A percentile compares a stretch with the other conserved stretches of the same genome.
Conservation (phyloP, 2,888 invertebrate species). For the Aporophyla nigra region DNA sequence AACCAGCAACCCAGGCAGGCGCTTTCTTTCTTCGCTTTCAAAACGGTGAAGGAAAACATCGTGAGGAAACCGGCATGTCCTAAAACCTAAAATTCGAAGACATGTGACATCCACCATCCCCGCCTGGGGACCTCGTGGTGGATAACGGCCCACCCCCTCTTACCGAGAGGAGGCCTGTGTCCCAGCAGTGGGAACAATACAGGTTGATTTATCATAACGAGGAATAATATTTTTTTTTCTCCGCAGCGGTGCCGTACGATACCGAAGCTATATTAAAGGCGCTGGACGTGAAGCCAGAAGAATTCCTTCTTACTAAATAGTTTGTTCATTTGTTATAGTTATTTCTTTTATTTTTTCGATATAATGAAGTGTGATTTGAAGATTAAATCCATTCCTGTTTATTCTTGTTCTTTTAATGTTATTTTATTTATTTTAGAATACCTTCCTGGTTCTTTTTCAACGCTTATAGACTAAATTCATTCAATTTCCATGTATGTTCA, state of each 20-base stretch:
- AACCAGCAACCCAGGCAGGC: no score
- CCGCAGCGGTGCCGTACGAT: conserved; percentile 80
- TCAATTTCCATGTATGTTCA: not conserved
- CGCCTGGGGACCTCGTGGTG: no score
- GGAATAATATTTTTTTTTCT: conserved; percentile 1
- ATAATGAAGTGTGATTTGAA: conserved; percentile 13
- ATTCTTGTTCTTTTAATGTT: not conserved
- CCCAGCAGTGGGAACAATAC: no score
- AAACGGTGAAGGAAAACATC: no score
- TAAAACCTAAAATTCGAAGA: no score
- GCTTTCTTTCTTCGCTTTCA: no score
- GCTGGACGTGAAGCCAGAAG: conserved; percentile 77
- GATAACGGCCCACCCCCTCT: no score
- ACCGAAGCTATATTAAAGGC: conserved; percentile 82
- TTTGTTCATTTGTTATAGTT: not conserved
- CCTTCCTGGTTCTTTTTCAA: no score
- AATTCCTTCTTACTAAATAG: conserved; percentile 64
- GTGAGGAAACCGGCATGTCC: no score
- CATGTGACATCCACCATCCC: no score
- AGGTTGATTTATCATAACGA: no score
- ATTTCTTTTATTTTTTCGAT: not conserved
- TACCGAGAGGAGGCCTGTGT: no score
- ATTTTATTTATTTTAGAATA: not conserved
- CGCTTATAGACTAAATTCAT: not conserved
- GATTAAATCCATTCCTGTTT: conserved; percentile 6